Percentiles rank a stretch among this genome's conserved stretches.
phyloP scores from a whole-genome alignment of 2,113 vertebrate genomes.

The Festucalex cinctus region DNA sequence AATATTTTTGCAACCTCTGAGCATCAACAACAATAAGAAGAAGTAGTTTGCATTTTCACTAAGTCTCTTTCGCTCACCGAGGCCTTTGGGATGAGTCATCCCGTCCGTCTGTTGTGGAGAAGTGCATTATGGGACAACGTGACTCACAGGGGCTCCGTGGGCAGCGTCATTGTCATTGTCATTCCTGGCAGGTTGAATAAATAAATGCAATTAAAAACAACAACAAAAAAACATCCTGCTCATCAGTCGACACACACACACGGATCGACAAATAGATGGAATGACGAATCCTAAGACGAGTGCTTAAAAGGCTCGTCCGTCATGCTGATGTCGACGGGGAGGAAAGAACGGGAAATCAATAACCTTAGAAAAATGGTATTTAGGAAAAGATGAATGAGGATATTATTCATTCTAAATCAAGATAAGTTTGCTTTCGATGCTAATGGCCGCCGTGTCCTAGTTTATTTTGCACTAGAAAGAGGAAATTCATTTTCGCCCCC shows the following conservation, averaged over 20 bases:
- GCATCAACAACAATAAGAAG: conserved; percentile 53
- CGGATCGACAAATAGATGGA: neutral
- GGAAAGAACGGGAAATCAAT: conserved; percentile 17
- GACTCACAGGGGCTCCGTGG: conserved; percentile 52
- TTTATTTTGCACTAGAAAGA: too few relatives aligned
- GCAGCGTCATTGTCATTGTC: conserved; percentile 34
- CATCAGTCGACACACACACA: neutral
- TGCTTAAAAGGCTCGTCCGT: conserved; percentile 4
- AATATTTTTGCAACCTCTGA: neutral
- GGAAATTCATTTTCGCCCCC: too few relatives aligned
- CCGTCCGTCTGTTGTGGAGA: conserved; percentile 35
- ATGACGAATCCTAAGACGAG: conserved; percentile 5
- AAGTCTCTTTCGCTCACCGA: conserved; percentile 35
- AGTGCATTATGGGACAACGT: conserved; percentile 53
- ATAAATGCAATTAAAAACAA: conserved; percentile 8
- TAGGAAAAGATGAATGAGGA: neutral
- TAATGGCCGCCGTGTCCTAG: neutral
- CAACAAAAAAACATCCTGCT: conserved; percentile 7
- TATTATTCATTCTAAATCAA: neutral
- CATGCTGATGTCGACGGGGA: conserved; percentile 15
- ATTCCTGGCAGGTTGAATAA: conserved; percentile 35
- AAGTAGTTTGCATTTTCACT: conserved; percentile 32
- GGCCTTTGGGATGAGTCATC: conserved; percentile 55
- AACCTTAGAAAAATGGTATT: conserved; percentile 7
- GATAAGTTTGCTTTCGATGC: neutral